Evolutionary conservation across 2,888 invertebrate species (phyloP), one percentile per base, ranked within the genome.

Genomic region (Hirtodrosophila confusa): DNA sequence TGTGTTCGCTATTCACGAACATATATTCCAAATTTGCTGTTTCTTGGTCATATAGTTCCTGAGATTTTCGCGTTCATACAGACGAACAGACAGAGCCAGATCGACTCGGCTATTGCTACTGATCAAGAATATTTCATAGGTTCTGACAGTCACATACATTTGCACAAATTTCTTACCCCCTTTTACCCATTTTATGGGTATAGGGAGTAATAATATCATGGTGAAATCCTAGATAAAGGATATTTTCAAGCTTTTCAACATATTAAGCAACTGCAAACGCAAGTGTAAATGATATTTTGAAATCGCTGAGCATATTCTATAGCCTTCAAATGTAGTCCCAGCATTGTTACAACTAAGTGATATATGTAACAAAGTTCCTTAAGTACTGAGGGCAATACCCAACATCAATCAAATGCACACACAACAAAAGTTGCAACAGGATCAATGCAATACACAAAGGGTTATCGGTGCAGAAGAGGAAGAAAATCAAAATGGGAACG

Each of bases 401-500:
- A 41, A 27, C 58, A 72, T 67, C 70, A 67, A 62, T 72, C 67
- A 70, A 57, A n/a, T 45, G 50, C 35, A 63, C 33, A 50, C n/a
- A 40, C 43, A 41, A 36, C 29, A 35, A 62, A 54, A 61, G 40
- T 51, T 65, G 69, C 61, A 61, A 69, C 53, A 61, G 69, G 55
- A 61, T 68, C 62, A 75, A 61, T 64, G 58, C 55, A 48, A 17
- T 35, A 43, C 23, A 61, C 64, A 75, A 73, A 75, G 75, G 66
- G 69, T 75, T 75, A 60, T 23, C 43, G 61, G 39, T 45, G 61
- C 60, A 35, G 35, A 64, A 48, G 33, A 44, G 39, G 10, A 33
- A 43, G 11, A 45, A 33, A 48, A 31, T 24, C 24, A 47, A 44
- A 67, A 57, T 63, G 50, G 31, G 54, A 69, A 57, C 40, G 50